These are phyloP conservation scores for Linyphia triangularis DNA, from an alignment of 2,888 invertebrate species.

Conservation along the genomic window DNA sequence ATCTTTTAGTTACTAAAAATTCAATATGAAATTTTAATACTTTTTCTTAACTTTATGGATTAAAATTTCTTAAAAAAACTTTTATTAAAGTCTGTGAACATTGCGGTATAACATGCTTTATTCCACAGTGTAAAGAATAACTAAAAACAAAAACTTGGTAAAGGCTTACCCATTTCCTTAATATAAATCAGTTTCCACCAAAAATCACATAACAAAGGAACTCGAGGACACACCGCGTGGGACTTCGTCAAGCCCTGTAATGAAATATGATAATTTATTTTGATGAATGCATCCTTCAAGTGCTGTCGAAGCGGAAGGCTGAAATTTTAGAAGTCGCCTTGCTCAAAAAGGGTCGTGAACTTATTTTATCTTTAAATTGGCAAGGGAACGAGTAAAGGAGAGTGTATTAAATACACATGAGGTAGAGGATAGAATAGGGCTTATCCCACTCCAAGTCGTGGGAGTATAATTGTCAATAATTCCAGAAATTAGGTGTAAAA, in stretches of 20 bases:
- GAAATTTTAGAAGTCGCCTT: not conserved
- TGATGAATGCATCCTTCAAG: conserved; percentile 30
- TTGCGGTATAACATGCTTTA: too few relatives aligned
- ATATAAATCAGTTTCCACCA: not conserved
- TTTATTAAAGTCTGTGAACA: too few relatives aligned
- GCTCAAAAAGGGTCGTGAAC: not conserved
- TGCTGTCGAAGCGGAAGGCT: not conserved
- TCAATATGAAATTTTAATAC: too few relatives aligned
- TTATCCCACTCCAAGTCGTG: not conserved
- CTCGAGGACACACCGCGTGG: conserved; percentile 20
- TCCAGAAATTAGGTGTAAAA: not conserved
- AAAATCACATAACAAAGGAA: conserved; percentile 1
- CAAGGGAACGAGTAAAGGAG: not conserved
- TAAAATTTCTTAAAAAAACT: too few relatives aligned
- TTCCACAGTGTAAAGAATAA: too few relatives aligned
- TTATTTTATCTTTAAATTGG: not conserved
- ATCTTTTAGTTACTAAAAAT: too few relatives aligned
- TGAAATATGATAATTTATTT: conserved; percentile 62
- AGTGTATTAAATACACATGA: not conserved
- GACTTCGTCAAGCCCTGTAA: not conserved
- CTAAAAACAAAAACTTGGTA: too few relatives aligned
- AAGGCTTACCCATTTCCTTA: too few relatives aligned
- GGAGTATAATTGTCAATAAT: not conserved
- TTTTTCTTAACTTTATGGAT: too few relatives aligned
- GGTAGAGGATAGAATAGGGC: not conserved